Evolutionary conservation across 92 coral and sea anemone species (phyloP), one percentile per base, ranked within the genome.

Genomic region (Desmophyllum pertusum): DNA sequence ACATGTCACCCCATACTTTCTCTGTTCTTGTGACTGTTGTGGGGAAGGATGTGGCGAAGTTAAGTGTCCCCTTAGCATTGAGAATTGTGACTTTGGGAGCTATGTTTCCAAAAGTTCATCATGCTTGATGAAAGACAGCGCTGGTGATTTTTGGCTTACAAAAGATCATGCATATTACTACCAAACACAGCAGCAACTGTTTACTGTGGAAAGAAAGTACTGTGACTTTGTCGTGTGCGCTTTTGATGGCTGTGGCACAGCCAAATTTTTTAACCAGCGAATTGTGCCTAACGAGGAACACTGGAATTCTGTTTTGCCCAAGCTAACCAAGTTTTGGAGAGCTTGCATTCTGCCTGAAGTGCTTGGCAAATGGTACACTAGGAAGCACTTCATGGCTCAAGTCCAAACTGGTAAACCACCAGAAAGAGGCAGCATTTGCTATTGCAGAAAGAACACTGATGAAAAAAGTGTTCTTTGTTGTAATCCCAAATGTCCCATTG

Each of bases 1-100:
- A 37, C 97, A 90, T 93, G 92, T 94, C 14, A 90, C 94, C 6
- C 92, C 94, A 55, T 92, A 90, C 84, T 93, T 90, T 81, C 36
- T 92, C 38, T 31, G 72, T 39, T 69, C 65, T 0, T 90, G 93
- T 78, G 80, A 85, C 80, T 93, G 90, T 64, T 90, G 96, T 84
- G 93, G 93, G 0, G 55, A 71, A 46, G 93, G 96, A 5, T 85
- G 88, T 37, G 46, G 92, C 31, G 95, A 88, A 73, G 82, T 88
- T 21, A 91, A 89, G 64, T 90, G 93, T 69, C 90, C 90, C 7
- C 30, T 51, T 50, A 70, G 68, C 38, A 51, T 90, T 25, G 66
- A 55, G 31, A 55, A 83, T 50, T 35, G 76, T 67, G 85, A 86
- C 80, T 81, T 86, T 79, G 73, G 70, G 10, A 64, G 73, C 45